phyloP scores from a whole-genome alignment of 1,140 invertebrate species.

The Phthorimaea operculella region DNA sequence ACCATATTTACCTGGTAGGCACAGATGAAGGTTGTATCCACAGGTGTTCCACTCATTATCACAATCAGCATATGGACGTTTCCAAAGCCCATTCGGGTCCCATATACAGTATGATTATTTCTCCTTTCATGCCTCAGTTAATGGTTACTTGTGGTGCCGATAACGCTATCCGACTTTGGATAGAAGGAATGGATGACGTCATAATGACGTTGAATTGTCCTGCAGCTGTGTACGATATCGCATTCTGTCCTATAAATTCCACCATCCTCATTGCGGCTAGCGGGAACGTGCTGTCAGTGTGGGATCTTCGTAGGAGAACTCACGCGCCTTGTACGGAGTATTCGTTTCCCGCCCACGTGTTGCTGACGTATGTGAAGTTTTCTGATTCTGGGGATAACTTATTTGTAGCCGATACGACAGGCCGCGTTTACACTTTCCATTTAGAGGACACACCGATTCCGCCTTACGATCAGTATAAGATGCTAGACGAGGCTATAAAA shows the following conservation, averaged over 20 bases:
- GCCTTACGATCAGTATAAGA: slow-evolving; percentile 71
- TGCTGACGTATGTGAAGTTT: slow-evolving; percentile 69
- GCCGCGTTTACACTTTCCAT: slow-evolving; percentile 73
- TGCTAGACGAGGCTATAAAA: slow-evolving; percentile 70
- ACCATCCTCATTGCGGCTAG: slow-evolving; percentile 83
- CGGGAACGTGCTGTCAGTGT: slow-evolving; percentile 76
- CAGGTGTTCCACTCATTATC: slow-evolving; percentile 75
- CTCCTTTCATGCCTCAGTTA: slow-evolving; percentile 79
- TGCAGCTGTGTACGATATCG: slow-evolving; percentile 73
- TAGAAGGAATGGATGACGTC: slow-evolving; percentile 73
- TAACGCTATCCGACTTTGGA: slow-evolving; percentile 82
- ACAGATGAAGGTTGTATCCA: slow-evolving; percentile 87
- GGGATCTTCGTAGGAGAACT: slow-evolving; percentile 77
- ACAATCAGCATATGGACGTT: slow-evolving; percentile 75
- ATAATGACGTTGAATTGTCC: slow-evolving; percentile 71
- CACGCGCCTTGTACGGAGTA: slow-evolving; percentile 73
- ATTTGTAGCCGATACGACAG: slow-evolving; percentile 72
- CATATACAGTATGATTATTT: slow-evolving; percentile 81
- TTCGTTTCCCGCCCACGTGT: slow-evolving; percentile 47
- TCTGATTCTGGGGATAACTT: slow-evolving; percentile 74
- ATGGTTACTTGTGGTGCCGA: slow-evolving; percentile 87
- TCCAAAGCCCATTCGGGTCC: slow-evolving; percentile 83
- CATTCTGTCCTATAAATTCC: slow-evolving; percentile 84
- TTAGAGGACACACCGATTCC: slow-evolving; percentile 76
- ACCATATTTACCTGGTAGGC: slow-evolving; percentile 80